These are phyloP conservation scores for Pygathrix nemaeus DNA, from an alignment of 2,113 vertebrate species.

Conservation along the genomic window DNA sequence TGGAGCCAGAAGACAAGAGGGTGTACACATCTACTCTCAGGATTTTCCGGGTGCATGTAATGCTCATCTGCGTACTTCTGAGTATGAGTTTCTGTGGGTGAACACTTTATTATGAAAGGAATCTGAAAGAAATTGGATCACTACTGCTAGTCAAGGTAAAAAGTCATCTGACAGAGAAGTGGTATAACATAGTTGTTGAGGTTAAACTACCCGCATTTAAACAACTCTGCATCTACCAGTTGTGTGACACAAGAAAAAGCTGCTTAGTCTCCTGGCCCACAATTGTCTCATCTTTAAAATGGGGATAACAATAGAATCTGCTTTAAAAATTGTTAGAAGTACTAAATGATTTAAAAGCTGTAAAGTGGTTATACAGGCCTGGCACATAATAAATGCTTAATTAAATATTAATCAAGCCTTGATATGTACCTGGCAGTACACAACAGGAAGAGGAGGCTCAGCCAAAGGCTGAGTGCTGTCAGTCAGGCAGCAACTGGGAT, in stretches of 20 bases:
- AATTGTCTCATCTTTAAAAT: constrained; percentile 37
- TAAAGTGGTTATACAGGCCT: background rate
- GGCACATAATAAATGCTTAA: background rate
- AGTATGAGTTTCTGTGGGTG: background rate
- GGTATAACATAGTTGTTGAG: fast-evolving
- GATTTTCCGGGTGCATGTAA: background rate
- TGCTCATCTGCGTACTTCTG: background rate
- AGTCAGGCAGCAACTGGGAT: no score
- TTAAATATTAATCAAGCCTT: background rate
- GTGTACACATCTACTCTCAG: background rate
- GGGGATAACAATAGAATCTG: background rate
- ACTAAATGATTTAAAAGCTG: background rate
- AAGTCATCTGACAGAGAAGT: background rate
- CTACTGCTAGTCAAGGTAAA: background rate
- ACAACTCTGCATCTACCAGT: background rate
- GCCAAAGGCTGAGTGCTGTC: no score
- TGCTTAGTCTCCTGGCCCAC: background rate
- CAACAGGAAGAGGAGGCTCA: background rate
- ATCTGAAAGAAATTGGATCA: background rate
- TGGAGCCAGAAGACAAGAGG: background rate
- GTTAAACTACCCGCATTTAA: background rate
- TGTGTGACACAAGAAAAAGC: background rate
- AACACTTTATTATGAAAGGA: background rate
- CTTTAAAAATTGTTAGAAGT: background rate
- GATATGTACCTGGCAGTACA: background rate